Conservation (phyloP, 2,113 vertebrate species). For the Centropristis striata region DNA sequence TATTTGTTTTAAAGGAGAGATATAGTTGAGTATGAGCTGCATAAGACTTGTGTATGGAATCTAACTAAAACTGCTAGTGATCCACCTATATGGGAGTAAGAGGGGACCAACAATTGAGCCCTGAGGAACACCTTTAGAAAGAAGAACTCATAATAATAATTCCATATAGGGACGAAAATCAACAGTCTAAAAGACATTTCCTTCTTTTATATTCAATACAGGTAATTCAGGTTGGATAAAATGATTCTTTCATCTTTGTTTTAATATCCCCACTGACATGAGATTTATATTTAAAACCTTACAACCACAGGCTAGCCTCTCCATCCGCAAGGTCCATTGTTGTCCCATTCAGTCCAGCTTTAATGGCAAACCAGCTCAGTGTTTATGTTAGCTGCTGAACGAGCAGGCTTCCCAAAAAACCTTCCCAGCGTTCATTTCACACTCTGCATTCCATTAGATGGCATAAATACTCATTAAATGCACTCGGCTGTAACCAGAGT, state of each 20-base stretch:
- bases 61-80: neutral
- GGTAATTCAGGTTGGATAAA: constrained; percentile 10
- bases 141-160: neutral
- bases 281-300: neutral
- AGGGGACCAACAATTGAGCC: neutral
- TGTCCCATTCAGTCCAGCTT: neutral
- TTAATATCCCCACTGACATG: neutral
- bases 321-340: neutral
- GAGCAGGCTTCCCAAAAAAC: constrained; percentile 32
- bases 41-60: too few relatives aligned
- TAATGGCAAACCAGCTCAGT: neutral
- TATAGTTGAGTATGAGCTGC: neutral
- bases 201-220: constrained; percentile 36
- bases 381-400: constrained; percentile 11
- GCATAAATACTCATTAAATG: constrained; percentile 83
- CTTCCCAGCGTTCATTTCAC: constrained; percentile 73
- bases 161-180: neutral
- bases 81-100: neutral
- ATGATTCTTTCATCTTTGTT: constrained; percentile 6
- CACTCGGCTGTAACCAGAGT: constrained; percentile 79
- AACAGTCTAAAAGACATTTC: neutral
- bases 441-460: constrained; percentile 72
- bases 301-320: neutral
- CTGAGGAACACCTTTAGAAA: neutral
- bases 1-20: neutral